A percentile compares a stretch with the other conserved stretches of the same genome.
Conservation (phyloP, 1,140 invertebrate species). For the Stegodyphus mimosarum region DNA sequence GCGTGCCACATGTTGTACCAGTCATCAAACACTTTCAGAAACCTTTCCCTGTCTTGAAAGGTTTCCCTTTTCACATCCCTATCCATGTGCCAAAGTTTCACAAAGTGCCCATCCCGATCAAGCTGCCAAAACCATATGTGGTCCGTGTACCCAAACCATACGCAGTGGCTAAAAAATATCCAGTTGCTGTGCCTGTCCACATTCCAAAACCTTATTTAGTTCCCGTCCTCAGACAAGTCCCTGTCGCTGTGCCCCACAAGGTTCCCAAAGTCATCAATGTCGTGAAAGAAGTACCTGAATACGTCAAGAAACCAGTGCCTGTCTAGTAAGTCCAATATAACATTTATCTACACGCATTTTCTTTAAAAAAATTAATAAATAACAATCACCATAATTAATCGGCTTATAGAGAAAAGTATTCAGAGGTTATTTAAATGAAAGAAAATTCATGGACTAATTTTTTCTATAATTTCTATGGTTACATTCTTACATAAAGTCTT, state of each 20-base stretch:
- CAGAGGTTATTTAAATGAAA: too few species aligned
- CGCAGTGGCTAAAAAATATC: constrained; percentile 50
- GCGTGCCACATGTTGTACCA: constrained; percentile 55
- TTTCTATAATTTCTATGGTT: too few species aligned
- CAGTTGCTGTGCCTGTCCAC: constrained; percentile 56
- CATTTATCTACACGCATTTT: background rate
- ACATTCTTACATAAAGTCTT: too few species aligned
- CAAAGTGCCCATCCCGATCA: constrained; percentile 50
- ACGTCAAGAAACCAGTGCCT: constrained; percentile 59
- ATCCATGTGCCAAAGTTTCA: constrained; percentile 56
- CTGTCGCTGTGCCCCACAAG: constrained; percentile 55
- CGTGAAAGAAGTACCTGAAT: constrained; percentile 56
- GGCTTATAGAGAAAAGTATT: too few species aligned
- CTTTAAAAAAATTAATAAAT: too few species aligned
- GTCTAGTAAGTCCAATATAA: constrained; percentile 49
- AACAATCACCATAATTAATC: too few species aligned
- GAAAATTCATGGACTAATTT: too few species aligned
- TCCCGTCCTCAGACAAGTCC: constrained; percentile 57
- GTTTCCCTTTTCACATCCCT: constrained; percentile 41
- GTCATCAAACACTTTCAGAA: constrained; percentile 62
- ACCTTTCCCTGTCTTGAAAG: constrained; percentile 55
- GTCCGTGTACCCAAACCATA: constrained; percentile 59
- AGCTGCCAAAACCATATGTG: constrained; percentile 54
- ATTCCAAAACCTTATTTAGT: constrained; percentile 59
- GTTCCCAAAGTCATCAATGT: constrained; percentile 53